Percentiles rank a stretch among this genome's conserved stretches.
Evolutionary conservation across 2,797 vertebrate species (phyloP).

Genomic region (Syndactyla subalaris): DNA sequence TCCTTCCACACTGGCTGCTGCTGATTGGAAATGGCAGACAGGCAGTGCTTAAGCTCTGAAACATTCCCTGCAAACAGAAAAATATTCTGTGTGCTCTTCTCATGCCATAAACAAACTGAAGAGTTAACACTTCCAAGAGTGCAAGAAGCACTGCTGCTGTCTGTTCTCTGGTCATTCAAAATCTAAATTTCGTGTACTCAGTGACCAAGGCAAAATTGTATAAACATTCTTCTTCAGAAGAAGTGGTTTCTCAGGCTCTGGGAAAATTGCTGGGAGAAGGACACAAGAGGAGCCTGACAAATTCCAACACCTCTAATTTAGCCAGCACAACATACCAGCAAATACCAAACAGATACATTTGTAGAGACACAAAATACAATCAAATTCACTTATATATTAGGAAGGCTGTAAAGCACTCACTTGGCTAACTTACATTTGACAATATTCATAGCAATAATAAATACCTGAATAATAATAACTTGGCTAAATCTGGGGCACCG

Average conservation of each 20-base stretch:
- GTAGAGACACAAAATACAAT: not conserved
- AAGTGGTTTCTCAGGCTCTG: conserved; percentile 35
- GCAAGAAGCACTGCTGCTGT: not conserved
- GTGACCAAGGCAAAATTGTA: not conserved
- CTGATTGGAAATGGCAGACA: not conserved
- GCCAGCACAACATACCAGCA: not conserved
- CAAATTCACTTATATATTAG: not conserved
- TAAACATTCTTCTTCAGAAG: conserved; percentile 52
- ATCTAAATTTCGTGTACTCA: conserved; percentile 4
- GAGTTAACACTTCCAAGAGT: not conserved
- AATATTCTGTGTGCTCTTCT: not conserved
- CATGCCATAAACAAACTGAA: not conserved
- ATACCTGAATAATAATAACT: conserved; percentile 57
- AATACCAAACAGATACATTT: not conserved
- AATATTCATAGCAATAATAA: conserved; percentile 49
- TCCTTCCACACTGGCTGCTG: not conserved
- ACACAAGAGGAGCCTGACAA: not conserved
- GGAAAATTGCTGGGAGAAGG: not conserved
- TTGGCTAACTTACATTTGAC: conserved; percentile 25
- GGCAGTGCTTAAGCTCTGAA: not conserved
- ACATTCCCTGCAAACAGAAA: not conserved
- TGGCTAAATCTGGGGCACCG: conserved; percentile 29
- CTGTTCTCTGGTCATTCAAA: not conserved
- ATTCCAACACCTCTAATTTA: conserved; percentile 50
- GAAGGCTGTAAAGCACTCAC: not conserved